Evolutionary conservation across 2,113 vertebrate genomes (phyloP).

Genomic region (Dascyllus trimaculatus): DNA sequence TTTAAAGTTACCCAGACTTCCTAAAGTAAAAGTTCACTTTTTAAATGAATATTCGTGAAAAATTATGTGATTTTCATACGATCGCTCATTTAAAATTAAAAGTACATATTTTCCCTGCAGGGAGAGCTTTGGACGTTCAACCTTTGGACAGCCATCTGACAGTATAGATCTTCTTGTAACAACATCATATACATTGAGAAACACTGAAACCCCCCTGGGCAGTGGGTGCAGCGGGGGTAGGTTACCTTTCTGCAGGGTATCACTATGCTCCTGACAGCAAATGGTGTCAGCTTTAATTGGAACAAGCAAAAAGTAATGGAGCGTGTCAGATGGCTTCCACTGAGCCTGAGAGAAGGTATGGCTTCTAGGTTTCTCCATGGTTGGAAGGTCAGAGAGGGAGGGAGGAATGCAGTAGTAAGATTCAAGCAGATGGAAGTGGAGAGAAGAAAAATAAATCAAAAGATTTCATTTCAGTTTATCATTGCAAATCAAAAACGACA

Average conservation of each 20-base stretch:
- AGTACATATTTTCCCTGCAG: conserved; percentile 9
- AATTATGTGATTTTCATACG: background rate
- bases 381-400: conserved; percentile 49
- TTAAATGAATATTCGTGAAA: background rate
- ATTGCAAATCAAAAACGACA: conserved; percentile 28
- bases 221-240: conserved; percentile 53
- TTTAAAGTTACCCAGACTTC: background rate
- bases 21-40: background rate
- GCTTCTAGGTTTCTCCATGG: conserved; percentile 58
- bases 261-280: conserved; percentile 77
- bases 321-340: conserved; percentile 76
- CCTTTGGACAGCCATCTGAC: conserved; percentile 52
- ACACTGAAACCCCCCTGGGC: conserved; percentile 57
- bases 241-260: conserved; percentile 73
- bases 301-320: conserved; percentile 83
- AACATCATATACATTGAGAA: conserved; percentile 69
- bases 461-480: conserved; percentile 9
- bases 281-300: conserved; percentile 85
- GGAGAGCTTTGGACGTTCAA: conserved; percentile 18
- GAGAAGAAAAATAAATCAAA: conserved; percentile 15
- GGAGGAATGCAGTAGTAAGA: conserved; percentile 15
- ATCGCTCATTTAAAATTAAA: conserved; percentile 14
- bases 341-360: conserved; percentile 61
- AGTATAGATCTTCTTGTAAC: conserved; percentile 71
- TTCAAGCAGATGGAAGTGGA: conserved; percentile 10